These are phyloP conservation scores for Hedya salicella DNA, from an alignment of 2,888 invertebrate genomes.

Conservation along the genomic window DNA sequence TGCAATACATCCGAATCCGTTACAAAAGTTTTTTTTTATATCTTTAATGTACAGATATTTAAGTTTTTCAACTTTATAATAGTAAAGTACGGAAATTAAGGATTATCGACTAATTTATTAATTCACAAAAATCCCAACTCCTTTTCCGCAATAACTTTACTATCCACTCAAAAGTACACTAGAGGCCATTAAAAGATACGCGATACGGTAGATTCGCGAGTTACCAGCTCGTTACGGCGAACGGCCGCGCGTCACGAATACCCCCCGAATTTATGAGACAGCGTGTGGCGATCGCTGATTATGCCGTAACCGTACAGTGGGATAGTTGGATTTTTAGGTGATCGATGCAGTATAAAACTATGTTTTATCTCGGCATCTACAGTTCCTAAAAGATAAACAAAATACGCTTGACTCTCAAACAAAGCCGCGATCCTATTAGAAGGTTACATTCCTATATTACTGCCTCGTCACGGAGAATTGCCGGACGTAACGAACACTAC, in stretches of 20 bases:
- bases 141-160: neutral
- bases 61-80: no score
- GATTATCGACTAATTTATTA: no score
- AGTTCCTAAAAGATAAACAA: no score
- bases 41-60: no score
- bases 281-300: constrained; percentile 44
- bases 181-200: constrained; percentile 46
- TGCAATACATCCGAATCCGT: no score
- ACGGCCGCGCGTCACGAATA: constrained; percentile 67
- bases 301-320: constrained; percentile 32
- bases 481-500: constrained; percentile 63
- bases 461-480: constrained; percentile 62
- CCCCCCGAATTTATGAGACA: constrained; percentile 58
- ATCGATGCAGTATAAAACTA: no score
- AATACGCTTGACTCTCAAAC: no score
- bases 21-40: no score
- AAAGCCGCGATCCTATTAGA: no score
- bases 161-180: constrained; percentile 9
- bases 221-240: constrained; percentile 58
- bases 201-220: constrained; percentile 47
- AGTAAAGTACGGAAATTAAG: no score
- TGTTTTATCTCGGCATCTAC: no score
- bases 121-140: neutral
- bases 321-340: neutral
- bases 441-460: no score